A percentile compares a stretch with the other conserved stretches of the same genome.
These are phyloP conservation scores for Bombus breviceps DNA, from an alignment of 1,140 invertebrate species.

Conservation along the genomic window DNA sequence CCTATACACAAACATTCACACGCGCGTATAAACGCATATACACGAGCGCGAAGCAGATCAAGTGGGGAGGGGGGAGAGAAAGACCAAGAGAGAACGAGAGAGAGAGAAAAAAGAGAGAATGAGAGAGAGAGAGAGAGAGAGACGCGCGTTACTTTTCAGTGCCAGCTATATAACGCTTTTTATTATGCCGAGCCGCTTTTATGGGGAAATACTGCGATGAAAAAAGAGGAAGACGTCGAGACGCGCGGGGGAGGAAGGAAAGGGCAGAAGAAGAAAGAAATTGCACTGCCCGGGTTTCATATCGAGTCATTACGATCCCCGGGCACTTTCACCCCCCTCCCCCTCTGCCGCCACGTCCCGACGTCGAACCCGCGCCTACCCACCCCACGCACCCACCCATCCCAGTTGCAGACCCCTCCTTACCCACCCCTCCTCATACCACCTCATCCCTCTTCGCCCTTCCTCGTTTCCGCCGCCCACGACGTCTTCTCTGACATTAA, in stretches of 20 bases:
- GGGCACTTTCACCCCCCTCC: conserved; percentile 67
- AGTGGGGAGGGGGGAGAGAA: not conserved
- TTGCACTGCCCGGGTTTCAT: conserved; percentile 79
- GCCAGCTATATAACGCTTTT: conserved; percentile 80
- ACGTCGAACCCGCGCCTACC: conserved; percentile 49
- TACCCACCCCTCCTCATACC: not conserved
- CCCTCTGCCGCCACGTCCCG: conserved; percentile 24
- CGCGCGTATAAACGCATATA: not conserved
- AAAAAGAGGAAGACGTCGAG: conserved; percentile 73
- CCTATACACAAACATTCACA: not conserved
- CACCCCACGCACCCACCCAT: conserved; percentile 9
- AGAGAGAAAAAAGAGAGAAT: not conserved
- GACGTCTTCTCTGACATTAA: conserved; percentile 75
- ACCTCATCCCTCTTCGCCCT: not conserved
- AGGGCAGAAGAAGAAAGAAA: conserved; percentile 72
- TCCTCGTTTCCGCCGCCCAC: conserved; percentile 11
- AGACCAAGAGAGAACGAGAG: not conserved
- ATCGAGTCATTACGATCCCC: conserved; percentile 80
- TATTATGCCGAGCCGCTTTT: conserved; percentile 80
- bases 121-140: conserved; percentile 12
- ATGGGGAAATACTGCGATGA: conserved; percentile 78
- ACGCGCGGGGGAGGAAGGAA: conserved; percentile 56
- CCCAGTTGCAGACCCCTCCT: conserved; percentile 17
- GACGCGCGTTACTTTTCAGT: conserved; percentile 78
- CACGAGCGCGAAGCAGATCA: conserved; percentile 22